These are phyloP conservation scores for Sphinx pinastri DNA, from an alignment of 2,888 invertebrate genomes.

Conservation along the genomic window DNA sequence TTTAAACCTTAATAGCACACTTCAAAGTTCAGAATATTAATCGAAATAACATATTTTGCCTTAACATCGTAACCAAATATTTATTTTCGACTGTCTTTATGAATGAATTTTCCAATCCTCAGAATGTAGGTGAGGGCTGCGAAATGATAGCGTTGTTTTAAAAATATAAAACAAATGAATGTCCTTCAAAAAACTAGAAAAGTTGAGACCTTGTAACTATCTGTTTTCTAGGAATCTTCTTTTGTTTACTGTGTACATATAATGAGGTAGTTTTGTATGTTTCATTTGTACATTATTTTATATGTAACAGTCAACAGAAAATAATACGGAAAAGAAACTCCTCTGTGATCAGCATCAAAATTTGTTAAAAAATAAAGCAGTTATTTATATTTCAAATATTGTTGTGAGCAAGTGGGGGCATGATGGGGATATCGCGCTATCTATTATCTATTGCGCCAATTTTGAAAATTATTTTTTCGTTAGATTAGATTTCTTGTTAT, in stretches of 20 bases:
- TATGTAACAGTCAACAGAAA: no score
- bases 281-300: no score
- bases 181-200: neutral
- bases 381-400: no score
- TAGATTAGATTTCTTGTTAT: no score
- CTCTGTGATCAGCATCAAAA: no score
- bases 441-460: no score
- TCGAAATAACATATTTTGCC: slow-evolving; percentile 40
- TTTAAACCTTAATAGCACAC: slow-evolving; percentile 13
- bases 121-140: slow-evolving; percentile 49
- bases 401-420: no score
- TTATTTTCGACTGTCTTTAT: slow-evolving; percentile 73
- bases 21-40: slow-evolving; percentile 36
- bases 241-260: neutral
- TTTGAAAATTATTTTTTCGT: no score
- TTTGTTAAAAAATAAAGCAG: no score
- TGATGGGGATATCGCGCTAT: no score
- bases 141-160: slow-evolving; percentile 38
- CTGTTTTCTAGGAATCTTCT: neutral
- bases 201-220: neutral
- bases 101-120: slow-evolving; percentile 75
- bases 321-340: no score
- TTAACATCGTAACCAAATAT: slow-evolving; percentile 68
- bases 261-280: no score
- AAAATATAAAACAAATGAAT: slow-evolving; percentile 31